phyloP scores from a whole-genome alignment of 2,797 vertebrate genomes.

The Gobionotothen gibberifrons region DNA sequence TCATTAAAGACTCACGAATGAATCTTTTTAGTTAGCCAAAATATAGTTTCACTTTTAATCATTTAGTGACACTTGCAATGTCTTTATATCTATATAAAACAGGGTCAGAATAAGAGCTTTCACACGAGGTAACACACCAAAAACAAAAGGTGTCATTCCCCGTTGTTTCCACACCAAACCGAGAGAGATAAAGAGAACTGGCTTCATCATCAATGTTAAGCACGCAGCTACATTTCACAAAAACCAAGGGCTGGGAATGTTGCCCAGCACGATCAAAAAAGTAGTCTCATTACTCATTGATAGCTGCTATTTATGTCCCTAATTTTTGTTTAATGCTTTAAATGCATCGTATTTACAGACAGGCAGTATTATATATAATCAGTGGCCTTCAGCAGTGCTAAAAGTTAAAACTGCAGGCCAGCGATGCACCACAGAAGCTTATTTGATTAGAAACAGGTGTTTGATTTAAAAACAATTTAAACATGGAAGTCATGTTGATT shows the following conservation, averaged over 20 bases:
- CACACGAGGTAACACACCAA: not conserved
- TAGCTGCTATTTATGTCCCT: too few relatives aligned
- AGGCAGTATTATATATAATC: conserved; percentile 23
- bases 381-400: conserved; percentile 17
- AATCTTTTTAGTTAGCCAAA: too few relatives aligned
- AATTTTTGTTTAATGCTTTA: conserved; percentile 4
- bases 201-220: conserved; percentile 14
- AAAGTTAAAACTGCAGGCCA: conserved; percentile 3
- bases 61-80: too few relatives aligned
- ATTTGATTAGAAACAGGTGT: conserved; percentile 56
- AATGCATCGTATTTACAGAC: conserved; percentile 31
- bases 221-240: conserved; percentile 16
- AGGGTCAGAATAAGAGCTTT: conserved; percentile 8
- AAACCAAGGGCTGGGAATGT: conserved; percentile 22
- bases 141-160: not conserved
- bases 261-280: not conserved
- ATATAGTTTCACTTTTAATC: too few relatives aligned
- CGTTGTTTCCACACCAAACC: not conserved
- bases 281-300: conserved; percentile 33
- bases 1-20: too few relatives aligned
- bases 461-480: conserved; percentile 44
- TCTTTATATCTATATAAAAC: too few relatives aligned
- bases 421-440: conserved; percentile 28
- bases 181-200: conserved; percentile 3
- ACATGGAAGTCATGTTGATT: conserved; percentile 43